Evolutionary conservation across 92 coral and sea anemone genomes (phyloP).

Genomic region (Plumapathes pennacea): DNA sequence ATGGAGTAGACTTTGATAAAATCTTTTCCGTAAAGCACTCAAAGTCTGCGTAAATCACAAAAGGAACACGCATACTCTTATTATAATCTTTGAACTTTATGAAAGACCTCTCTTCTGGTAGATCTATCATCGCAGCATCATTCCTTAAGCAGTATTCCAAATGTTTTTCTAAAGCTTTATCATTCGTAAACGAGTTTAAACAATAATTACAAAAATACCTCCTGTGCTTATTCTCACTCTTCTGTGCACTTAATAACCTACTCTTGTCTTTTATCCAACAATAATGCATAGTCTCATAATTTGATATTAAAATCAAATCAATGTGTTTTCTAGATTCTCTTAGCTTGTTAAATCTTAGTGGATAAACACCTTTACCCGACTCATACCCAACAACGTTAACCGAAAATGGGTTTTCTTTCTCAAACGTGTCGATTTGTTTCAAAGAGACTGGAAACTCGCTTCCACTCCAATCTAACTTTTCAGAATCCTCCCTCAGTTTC

Average conservation of each 20-base stretch:
- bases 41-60: too few species aligned
- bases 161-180: conserved; percentile 3
- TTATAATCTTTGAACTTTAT: too few species aligned
- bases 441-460: conserved; percentile 12
- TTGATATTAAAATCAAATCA: neutral
- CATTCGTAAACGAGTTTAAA: neutral
- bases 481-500: neutral
- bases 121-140: neutral
- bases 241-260: neutral
- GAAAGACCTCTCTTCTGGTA: neutral
- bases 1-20: too few species aligned
- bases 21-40: too few species aligned
- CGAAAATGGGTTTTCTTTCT: conserved; percentile 4
- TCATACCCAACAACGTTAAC: conserved; percentile 13
- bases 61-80: too few species aligned
- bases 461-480: conserved; percentile 11
- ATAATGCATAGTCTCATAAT: neutral
- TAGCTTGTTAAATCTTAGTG: conserved; percentile 5
- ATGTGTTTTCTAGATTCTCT: neutral
- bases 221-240: neutral
- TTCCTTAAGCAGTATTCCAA: neutral
- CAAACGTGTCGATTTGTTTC: conserved; percentile 5
- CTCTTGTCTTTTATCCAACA: neutral
- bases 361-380: neutral
- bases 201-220: neutral